phyloP scores from a whole-genome alignment of 2,888 invertebrate genomes.

The Crocallis elinguaria region DNA sequence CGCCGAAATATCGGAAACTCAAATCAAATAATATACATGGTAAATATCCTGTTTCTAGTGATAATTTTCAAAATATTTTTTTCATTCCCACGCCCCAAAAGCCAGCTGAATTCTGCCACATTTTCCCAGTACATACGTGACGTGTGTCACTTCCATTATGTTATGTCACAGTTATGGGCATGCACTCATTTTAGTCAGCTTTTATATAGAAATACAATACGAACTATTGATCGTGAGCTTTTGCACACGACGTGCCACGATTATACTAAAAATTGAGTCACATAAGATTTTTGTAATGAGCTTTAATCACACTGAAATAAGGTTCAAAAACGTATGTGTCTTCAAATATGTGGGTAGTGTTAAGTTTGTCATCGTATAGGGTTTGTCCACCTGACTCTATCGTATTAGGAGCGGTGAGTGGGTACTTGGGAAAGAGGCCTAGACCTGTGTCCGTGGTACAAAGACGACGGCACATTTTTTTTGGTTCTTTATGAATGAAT shows the following conservation, averaged over 20 bases:
- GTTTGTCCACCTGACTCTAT: constrained; percentile 71
- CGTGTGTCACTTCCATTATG: constrained; percentile 6
- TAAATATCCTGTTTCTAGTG: too few relatives aligned
- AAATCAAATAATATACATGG: too few relatives aligned
- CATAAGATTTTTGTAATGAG: not conserved
- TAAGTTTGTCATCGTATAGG: constrained; percentile 44
- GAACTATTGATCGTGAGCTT: constrained; percentile 69
- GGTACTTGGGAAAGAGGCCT: constrained; percentile 61
- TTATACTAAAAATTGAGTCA: constrained; percentile 15
- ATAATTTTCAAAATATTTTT: too few relatives aligned
- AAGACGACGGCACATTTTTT: constrained; percentile 44
- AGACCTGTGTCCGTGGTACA: constrained; percentile 43
- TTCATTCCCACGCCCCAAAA: constrained; percentile 12
- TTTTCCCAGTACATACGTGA: constrained; percentile 16
- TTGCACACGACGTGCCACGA: constrained; percentile 59
- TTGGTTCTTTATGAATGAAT: constrained; percentile 26
- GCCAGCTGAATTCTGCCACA: not conserved
- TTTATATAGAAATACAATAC: constrained; percentile 71
- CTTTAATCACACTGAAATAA: constrained; percentile 30
- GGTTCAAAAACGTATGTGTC: constrained; percentile 22
- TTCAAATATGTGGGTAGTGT: constrained; percentile 6
- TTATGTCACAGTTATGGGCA: constrained; percentile 51
- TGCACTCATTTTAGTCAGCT: constrained; percentile 71
- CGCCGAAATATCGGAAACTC: too few relatives aligned
- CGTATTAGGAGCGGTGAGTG: constrained; percentile 72